Conservation (phyloP, 2,113 vertebrate species). For the Acinonyx jubatus region DNA sequence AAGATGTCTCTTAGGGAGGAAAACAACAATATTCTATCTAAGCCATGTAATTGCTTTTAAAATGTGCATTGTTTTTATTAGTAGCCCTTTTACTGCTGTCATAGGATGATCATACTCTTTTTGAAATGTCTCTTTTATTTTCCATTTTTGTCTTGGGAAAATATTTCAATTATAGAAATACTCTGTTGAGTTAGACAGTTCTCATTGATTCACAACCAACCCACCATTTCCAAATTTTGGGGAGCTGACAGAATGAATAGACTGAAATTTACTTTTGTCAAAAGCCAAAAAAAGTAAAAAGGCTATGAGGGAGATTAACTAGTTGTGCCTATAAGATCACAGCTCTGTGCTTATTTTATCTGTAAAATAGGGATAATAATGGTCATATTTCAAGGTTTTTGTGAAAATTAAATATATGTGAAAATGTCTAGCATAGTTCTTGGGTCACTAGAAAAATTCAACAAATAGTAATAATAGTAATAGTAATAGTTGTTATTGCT, state of each 20-base stretch:
- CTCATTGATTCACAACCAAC: slow-evolving; percentile 17
- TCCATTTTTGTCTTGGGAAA: slow-evolving; percentile 44
- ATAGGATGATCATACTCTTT: neutral
- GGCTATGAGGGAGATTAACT: neutral
- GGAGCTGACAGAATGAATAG: neutral
- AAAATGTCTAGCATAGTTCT: neutral
- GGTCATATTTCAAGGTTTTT: neutral
- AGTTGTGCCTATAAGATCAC: neutral
- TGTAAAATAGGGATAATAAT: neutral
- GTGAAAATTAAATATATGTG: slow-evolving; percentile 34
- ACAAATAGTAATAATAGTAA: neutral
- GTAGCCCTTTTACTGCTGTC: neutral
- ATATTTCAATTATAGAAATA: slow-evolving; percentile 46
- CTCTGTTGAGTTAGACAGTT: slow-evolving; percentile 19
- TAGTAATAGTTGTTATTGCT: neutral
- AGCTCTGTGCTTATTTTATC: neutral
- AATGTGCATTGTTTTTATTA: slow-evolving; percentile 53
- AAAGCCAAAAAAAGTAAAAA: neutral
- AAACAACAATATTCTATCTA: slow-evolving; percentile 16
- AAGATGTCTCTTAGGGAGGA: neutral
- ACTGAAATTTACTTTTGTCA: slow-evolving; percentile 41
- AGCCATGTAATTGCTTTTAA: slow-evolving; percentile 56
- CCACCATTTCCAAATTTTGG: slow-evolving; percentile 12
- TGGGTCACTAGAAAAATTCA: neutral
- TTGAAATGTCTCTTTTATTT: slow-evolving; percentile 57